Evolutionary conservation across 2,888 invertebrate genomes (phyloP), one percentile per base, ranked within the genome.

Genomic region (Anagyrus pseudococci): DNA sequence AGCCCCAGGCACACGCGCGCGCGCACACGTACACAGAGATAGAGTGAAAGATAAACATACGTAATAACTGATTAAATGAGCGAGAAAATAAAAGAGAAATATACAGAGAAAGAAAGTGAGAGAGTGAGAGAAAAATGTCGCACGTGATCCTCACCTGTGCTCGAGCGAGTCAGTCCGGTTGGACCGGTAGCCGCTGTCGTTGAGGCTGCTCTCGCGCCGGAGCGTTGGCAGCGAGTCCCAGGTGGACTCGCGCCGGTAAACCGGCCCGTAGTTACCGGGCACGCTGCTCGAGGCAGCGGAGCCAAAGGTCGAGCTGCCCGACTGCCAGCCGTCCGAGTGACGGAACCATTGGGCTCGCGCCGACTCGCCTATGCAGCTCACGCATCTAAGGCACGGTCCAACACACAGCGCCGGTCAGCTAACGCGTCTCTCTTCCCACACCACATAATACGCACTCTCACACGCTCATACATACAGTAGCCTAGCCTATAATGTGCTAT

Each of bases 331-430:
- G 77, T 93, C 93, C 43, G 93, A 93, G 82, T 93, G 93, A 17
- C 93, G 89, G 83, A 93, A 94, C 93, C 93, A 93, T 73, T 93
- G 93, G 66, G 92, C 91, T 26, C 93, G 87, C 66, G 93, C 92
- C 23, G 93, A 92, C 82, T 93, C 93, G n/a, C 93, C 93, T 81
- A 93, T 91, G 82, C 93, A 93, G 50, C 92, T 92, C 66, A 92
- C 91, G 77, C 93, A 94, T 71, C 92, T 79, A 29, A 7, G n/a
- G n/a, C n/a, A n/a, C n/a, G n/a, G n/a, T n/a, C n/a, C n/a, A n/a
- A n/a, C n/a, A n/a, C n/a, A 10, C 6, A 29, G 29, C 29, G 29
- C 6, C 4, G 29, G 29, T 29, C 29, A 29, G 6, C 4, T 29
- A 10, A 29, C 10, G 29, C 4, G 29, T 29, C 29, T n/a, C n/a